Base-by-base conservation (phyloP, 2,113 vertebrate species). In the Lamprologus speciosus region DNA sequence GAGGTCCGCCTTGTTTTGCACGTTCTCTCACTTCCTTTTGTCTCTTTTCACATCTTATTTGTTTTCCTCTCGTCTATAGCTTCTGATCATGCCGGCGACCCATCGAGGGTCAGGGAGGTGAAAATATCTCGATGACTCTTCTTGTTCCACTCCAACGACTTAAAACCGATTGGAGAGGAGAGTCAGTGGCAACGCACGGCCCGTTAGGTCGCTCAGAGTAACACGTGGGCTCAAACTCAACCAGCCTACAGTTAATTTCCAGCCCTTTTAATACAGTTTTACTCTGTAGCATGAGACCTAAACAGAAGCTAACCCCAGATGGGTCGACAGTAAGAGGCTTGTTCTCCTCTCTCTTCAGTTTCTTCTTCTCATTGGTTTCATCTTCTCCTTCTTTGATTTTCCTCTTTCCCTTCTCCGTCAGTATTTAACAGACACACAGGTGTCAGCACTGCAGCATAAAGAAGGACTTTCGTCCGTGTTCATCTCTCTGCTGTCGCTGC, bases 181-280 rank as follows among this genome's bases (percentile, higher is more conserved):
- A 65, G 33, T 21, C 19, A 9, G 37, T 40, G n/a, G n/a, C 65
- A 70, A 16, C 3, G 1, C n/a, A 14, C 12, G 11, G 19, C 63
- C 35, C 2, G 2, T 0, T 0, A 9, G 65, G 5, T 45, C 1
- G 0, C 65, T 45, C 37, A 10, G 21, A 33, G 28, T 31, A 60
- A 33, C 28, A 33, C 16, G 2, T 19, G 58, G 16, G 0, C 16
- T 60, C 58, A 60, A 33, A 19, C 58, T 33, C 28, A 10, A 60
- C 5, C 28, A 7, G 0, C 58, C 19, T 60, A 19, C 0, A 60
- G 58, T 33, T 19, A 33, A 33, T 33, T 7, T 19, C 28, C 57
- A 60, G 57, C 57, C 2, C 28, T 0, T 63, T 63, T 33, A 63
- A 63, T 63, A 63, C 31, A 63, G 28, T 63, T 63, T 63, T 60